Conservation (phyloP, 1,140 invertebrate species). For the Dreissena rostriformis region DNA sequence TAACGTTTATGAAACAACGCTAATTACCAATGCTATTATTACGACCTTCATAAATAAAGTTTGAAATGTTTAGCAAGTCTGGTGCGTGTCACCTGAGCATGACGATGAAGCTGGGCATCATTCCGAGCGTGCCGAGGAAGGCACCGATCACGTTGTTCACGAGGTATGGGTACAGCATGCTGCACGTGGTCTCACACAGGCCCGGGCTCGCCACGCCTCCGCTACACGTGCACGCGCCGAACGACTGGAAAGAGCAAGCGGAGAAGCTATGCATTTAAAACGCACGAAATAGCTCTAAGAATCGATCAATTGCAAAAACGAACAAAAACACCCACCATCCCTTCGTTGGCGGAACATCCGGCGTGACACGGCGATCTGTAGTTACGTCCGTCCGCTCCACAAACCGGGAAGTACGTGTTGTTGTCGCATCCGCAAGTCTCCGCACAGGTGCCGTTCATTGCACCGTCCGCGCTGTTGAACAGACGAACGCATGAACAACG, state of each 20-base stretch:
- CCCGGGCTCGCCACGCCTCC: slow-evolving; percentile 26
- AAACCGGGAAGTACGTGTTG: slow-evolving; percentile 68
- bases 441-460: slow-evolving; percentile 37
- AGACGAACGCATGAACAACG: too few relatives aligned
- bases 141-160: slow-evolving; percentile 12
- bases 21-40: too few relatives aligned
- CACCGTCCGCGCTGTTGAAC: not conserved
- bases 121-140: slow-evolving; percentile 39
- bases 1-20: too few relatives aligned
- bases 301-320: too few relatives aligned
- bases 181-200: slow-evolving; percentile 45
- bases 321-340: not conserved
- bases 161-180: slow-evolving; percentile 46
- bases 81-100: slow-evolving; percentile 22
- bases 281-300: too few relatives aligned
- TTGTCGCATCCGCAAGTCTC: slow-evolving; percentile 65
- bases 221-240: slow-evolving; percentile 27
- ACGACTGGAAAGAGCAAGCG: slow-evolving; percentile 6
- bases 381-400: slow-evolving; percentile 64
- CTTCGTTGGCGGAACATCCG: slow-evolving; percentile 57
- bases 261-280: too few relatives aligned
- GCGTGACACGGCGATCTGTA: slow-evolving; percentile 77
- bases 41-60: not conserved
- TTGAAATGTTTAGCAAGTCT: not conserved
- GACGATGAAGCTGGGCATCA: slow-evolving; percentile 50